Evolutionary conservation across 2,888 invertebrate genomes (phyloP).

Genomic region (Euplexia lucipara): DNA sequence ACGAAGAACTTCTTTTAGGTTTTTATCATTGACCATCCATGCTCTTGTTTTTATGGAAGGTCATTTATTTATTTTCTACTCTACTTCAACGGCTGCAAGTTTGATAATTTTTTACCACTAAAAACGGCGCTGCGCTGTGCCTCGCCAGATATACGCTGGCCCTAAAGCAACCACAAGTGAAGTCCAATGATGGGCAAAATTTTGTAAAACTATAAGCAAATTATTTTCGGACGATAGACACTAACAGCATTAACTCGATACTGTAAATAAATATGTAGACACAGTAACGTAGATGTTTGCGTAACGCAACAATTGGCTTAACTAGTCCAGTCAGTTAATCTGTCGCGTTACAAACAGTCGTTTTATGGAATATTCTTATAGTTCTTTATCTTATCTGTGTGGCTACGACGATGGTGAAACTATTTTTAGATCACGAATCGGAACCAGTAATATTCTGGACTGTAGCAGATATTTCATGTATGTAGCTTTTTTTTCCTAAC

Average conservation of each 20-base stretch:
- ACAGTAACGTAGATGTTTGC: background rate
- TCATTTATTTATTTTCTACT: no score
- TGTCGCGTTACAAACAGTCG: background rate
- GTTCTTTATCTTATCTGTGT: background rate
- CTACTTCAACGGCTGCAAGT: no score
- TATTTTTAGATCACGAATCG: background rate
- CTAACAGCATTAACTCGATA: background rate
- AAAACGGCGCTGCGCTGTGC: no score
- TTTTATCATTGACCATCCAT: no score
- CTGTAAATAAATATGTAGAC: conserved; percentile 1
- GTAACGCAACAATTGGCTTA: background rate
- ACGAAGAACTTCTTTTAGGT: no score
- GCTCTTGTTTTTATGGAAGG: no score
- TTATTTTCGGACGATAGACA: background rate
- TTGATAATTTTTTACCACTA: no score
- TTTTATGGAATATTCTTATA: background rate
- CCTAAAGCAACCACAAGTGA: no score
- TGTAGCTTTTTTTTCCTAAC: conserved; percentile 22
- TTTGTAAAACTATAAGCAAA: background rate
- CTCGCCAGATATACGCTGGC: no score
- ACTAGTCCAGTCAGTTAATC: conserved; percentile 5
- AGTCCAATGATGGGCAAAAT: no score
- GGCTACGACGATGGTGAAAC: background rate
- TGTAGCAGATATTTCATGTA: conserved; percentile 4
- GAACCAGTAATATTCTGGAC: conserved; percentile 2